A percentile compares a stretch with the other conserved stretches of the same genome.
phyloP scores from a whole-genome alignment of 2,113 vertebrate species.

The Jaculus jaculus region DNA sequence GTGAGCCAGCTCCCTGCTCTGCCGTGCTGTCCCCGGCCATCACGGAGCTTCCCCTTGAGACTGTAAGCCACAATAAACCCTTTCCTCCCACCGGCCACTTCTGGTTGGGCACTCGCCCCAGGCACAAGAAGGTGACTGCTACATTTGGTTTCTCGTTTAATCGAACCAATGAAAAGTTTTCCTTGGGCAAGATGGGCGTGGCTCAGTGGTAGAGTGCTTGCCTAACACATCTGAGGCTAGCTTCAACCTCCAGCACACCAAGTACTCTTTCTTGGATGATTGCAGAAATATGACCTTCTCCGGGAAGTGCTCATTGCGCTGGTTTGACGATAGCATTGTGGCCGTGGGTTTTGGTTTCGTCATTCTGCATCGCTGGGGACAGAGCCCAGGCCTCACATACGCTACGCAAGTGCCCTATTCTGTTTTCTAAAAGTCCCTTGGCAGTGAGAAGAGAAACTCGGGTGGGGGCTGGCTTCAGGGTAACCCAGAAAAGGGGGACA shows the following conservation, averaged over 20 bases:
- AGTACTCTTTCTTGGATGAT: neutral
- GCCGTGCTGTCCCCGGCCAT: too few relatives aligned
- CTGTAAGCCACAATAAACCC: too few relatives aligned
- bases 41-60: too few relatives aligned
- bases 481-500: neutral
- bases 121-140: too few relatives aligned
- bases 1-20: too few relatives aligned
- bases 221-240: too few relatives aligned
- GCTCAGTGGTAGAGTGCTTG: neutral
- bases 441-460: too few relatives aligned
- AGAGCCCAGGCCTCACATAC: too few relatives aligned
- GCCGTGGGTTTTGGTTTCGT: neutral
- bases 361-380: neutral
- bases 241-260: neutral
- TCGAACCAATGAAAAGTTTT: neutral
- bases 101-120: too few relatives aligned
- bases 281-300: neutral
- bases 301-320: neutral
- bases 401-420: neutral
- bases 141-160: neutral
- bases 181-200: too few relatives aligned
- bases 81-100: too few relatives aligned
- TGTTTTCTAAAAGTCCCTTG: neutral
- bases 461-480: rapidly evolving
- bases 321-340: neutral